These are phyloP conservation scores for Mongoloraphidia duomilia DNA, from an alignment of 2,888 invertebrate genomes.

Conservation along the genomic window DNA sequence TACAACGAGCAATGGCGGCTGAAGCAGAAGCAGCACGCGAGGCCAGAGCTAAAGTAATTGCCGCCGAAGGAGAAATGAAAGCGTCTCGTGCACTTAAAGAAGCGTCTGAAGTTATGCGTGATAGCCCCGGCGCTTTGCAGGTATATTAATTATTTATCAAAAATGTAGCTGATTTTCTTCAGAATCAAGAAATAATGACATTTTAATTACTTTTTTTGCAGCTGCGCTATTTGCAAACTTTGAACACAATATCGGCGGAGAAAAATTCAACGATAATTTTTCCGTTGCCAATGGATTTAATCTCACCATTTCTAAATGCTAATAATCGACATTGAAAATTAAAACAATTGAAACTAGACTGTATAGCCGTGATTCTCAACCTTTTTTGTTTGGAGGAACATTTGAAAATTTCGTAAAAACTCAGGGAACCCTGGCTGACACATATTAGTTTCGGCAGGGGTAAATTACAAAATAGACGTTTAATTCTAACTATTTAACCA, in stretches of 20 bases:
- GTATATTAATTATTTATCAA: constrained; percentile 21
- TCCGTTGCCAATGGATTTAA: constrained; percentile 75
- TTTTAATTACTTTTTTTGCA: constrained; percentile 28
- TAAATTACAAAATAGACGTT: too few relatives aligned
- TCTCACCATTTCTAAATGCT: constrained; percentile 34
- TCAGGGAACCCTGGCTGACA: too few relatives aligned
- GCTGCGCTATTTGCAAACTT: constrained; percentile 78
- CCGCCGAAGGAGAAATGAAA: constrained; percentile 76
- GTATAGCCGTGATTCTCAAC: too few relatives aligned
- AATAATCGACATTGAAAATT: too few relatives aligned
- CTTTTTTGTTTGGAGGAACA: too few relatives aligned
- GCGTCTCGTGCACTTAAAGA: constrained; percentile 74
- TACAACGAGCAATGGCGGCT: constrained; percentile 71
- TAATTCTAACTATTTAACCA: too few relatives aligned
- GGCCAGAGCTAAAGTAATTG: constrained; percentile 66
- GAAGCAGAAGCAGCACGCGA: constrained; percentile 70
- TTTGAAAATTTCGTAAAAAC: too few relatives aligned
- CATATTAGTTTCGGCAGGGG: too few relatives aligned
- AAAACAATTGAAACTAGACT: too few relatives aligned
- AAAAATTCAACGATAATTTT: constrained; percentile 93
- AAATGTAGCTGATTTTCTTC: background rate
- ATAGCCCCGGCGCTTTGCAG: constrained; percentile 69
- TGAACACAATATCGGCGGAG: constrained; percentile 83
- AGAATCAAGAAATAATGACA: background rate
- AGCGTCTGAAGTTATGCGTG: constrained; percentile 72